phyloP scores from a whole-genome alignment of 2,797 vertebrate genomes.

The Chlorospingus flavigularis region DNA sequence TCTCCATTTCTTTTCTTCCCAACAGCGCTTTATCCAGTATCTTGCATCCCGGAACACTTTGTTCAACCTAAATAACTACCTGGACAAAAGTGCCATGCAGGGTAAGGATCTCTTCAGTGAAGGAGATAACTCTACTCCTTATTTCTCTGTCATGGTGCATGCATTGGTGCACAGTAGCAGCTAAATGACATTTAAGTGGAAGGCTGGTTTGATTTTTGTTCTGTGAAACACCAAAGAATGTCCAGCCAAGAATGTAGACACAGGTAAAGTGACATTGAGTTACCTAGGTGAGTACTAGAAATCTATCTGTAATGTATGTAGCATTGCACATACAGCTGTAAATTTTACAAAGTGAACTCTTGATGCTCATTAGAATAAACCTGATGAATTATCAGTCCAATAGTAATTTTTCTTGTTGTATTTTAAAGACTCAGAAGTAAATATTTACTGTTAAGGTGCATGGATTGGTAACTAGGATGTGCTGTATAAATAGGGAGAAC shows the following conservation, averaged over 20 bases:
- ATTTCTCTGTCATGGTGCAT: not conserved
- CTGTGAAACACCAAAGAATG: not conserved
- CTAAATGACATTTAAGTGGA: not conserved
- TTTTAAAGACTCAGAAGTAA: not conserved
- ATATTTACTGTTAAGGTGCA: not conserved
- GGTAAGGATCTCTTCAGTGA: slow-evolving; percentile 77
- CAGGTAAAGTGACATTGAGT: not conserved
- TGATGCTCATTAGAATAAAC: not conserved
- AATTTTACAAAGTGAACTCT: not conserved
- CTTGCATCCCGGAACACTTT: slow-evolving; percentile 92
- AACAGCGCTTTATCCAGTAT: slow-evolving; percentile 94
- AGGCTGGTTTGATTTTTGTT: not conserved
- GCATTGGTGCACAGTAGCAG: not conserved
- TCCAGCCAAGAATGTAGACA: not conserved
- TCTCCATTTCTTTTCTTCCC: slow-evolving; percentile 15
- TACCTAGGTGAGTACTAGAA: not conserved
- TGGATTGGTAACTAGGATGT: not conserved
- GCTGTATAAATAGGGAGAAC: not conserved
- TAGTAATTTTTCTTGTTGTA: not conserved
- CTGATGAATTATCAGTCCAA: not conserved
- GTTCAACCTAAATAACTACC: slow-evolving; percentile 95
- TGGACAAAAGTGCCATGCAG: slow-evolving; percentile 94
- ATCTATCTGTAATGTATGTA: not conserved
- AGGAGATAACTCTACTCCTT: not conserved
- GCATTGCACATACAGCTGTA: not conserved